These are phyloP conservation scores for Carcina quercana DNA, from an alignment of 2,888 invertebrate species.

Conservation along the genomic window DNA sequence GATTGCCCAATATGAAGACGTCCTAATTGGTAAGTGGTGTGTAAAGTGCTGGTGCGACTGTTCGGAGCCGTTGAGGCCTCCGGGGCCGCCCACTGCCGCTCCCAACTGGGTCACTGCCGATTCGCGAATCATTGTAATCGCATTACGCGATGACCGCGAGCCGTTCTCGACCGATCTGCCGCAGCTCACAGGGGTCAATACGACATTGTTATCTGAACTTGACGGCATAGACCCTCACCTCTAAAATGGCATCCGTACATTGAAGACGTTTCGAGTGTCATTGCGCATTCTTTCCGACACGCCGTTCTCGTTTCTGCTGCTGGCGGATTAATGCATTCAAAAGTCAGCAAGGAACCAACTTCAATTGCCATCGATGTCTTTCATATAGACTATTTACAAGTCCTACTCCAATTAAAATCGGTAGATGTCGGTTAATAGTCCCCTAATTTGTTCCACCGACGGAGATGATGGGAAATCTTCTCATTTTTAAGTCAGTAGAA, in stretches of 20 bases:
- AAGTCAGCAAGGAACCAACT: too few relatives aligned
- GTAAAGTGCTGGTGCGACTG: slow-evolving; percentile 12
- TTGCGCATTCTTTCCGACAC: slow-evolving; percentile 17
- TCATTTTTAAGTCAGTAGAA: not conserved
- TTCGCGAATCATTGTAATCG: slow-evolving; percentile 44
- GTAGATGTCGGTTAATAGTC: too few relatives aligned
- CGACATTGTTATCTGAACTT: slow-evolving; percentile 47
- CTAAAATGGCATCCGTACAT: slow-evolving; percentile 11
- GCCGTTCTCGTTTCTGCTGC: too few relatives aligned
- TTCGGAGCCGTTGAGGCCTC: slow-evolving; percentile 21
- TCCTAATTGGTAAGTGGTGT: slow-evolving; percentile 34
- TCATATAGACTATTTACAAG: too few relatives aligned
- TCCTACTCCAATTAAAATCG: too few relatives aligned
- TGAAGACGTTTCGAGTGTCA: slow-evolving; percentile 2
- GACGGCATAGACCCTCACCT: slow-evolving; percentile 35
- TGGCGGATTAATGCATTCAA: too few relatives aligned
- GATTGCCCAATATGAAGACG: slow-evolving; percentile 28
- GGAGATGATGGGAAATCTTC: too few relatives aligned
- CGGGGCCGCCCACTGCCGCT: slow-evolving; percentile 27
- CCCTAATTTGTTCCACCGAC: too few relatives aligned
- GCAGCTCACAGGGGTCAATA: slow-evolving; percentile 24
- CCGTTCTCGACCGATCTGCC: slow-evolving; percentile 16
- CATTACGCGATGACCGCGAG: slow-evolving; percentile 27
- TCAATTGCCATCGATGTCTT: too few relatives aligned
- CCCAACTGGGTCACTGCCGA: slow-evolving; percentile 52